Evolutionary conservation across 2,888 invertebrate genomes (phyloP).

Genomic region (Calephelis perditalis): DNA sequence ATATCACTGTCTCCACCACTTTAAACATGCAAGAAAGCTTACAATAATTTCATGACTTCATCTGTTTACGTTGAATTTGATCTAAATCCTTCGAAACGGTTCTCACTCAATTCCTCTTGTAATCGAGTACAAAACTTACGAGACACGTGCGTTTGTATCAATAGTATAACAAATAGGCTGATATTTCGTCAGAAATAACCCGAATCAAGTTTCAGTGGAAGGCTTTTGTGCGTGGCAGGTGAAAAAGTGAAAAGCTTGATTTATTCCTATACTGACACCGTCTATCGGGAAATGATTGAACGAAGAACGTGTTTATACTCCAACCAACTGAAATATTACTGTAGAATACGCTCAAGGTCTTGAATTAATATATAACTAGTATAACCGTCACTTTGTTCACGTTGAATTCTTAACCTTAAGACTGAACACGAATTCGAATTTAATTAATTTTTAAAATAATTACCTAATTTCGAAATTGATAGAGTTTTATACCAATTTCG

Average conservation of each 20-base stretch:
- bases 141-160: conserved; percentile 73
- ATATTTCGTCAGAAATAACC: conserved; percentile 78
- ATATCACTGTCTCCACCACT: not conserved
- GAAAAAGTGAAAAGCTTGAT: conserved; percentile 76
- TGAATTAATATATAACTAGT: conserved; percentile 33
- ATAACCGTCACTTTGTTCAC: too few species aligned
- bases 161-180: conserved; percentile 78
- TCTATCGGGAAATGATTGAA: conserved; percentile 74
- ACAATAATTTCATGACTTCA: not conserved
- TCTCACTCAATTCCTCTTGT: conserved; percentile 72
- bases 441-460: too few species aligned
- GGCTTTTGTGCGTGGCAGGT: conserved; percentile 78
- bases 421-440: too few species aligned
- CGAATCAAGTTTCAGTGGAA: conserved; percentile 76
- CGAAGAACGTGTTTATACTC: conserved; percentile 73
- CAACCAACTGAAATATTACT: conserved; percentile 70
- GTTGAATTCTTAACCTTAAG: too few species aligned
- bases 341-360: conserved; percentile 50
- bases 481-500: too few species aligned
- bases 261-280: conserved; percentile 71
- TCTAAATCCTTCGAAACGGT: conserved; percentile 46
- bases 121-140: conserved; percentile 73
- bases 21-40: not conserved
- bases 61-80: not conserved
- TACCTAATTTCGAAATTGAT: too few species aligned